Evolutionary conservation across 2,888 invertebrate species (phyloP).

Genomic region (Cantharis nigra): DNA sequence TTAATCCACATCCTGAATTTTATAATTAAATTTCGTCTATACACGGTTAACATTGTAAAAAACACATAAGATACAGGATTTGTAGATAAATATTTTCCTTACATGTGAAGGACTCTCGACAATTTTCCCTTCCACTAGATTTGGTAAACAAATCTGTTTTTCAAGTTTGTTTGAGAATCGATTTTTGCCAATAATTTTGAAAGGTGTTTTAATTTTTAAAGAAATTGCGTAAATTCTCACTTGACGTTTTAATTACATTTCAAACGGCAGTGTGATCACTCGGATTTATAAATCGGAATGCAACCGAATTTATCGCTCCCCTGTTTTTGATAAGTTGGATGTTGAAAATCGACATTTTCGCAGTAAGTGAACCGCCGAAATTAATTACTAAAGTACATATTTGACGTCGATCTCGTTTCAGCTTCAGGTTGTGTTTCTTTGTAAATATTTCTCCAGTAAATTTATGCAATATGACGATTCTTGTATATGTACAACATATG

Average conservation of each 20-base stretch:
- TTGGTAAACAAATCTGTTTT: constrained; percentile 23
- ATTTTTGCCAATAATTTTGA: background rate
- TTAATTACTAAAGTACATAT: constrained; percentile 4
- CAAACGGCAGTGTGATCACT: background rate
- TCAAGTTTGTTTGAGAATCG: background rate
- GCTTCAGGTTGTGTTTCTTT: constrained; percentile 3
- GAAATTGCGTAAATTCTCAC: background rate
- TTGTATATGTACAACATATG: background rate
- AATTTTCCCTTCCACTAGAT: constrained; percentile 17
- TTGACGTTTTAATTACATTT: background rate
- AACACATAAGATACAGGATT: constrained; percentile 7
- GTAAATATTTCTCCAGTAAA: constrained; percentile 1
- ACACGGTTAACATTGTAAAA: background rate
- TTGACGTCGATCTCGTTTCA: background rate
- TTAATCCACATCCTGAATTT: no score
- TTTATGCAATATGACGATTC: background rate
- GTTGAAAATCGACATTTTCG: constrained; percentile 1
- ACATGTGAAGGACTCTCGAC: constrained; percentile 22
- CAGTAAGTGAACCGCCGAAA: constrained; percentile 2
- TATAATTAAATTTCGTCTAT: no score
- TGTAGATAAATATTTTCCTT: constrained; percentile 22
- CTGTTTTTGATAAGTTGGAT: background rate
- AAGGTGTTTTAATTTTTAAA: background rate
- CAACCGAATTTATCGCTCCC: background rate
- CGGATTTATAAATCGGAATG: background rate